Percentiles rank a stretch among this genome's conserved stretches.
phyloP scores from a whole-genome alignment of 1,140 invertebrate genomes.

The Brachionus rotundiformis region DNA sequence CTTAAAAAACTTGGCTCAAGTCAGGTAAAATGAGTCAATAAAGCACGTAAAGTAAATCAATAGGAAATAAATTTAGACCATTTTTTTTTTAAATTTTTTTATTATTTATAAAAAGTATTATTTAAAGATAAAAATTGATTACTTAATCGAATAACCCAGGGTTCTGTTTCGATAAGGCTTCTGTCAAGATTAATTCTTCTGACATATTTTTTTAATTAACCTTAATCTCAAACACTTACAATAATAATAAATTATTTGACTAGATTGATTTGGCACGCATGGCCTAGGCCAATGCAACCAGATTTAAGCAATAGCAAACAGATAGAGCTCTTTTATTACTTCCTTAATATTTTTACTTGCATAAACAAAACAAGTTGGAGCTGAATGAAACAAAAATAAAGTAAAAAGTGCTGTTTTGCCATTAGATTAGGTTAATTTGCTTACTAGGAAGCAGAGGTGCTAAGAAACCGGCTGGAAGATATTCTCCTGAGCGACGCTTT shows the following conservation, averaged over 20 bases:
- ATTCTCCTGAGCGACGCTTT: neutral
- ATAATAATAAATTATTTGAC: neutral
- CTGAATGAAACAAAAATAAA: neutral
- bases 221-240: neutral
- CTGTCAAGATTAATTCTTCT: constrained; percentile 1
- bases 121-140: neutral
- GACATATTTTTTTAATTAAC: constrained; percentile 18
- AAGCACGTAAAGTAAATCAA: neutral
- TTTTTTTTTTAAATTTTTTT: neutral
- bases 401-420: neutral
- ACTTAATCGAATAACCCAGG: neutral
- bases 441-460: neutral
- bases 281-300: neutral
- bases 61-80: neutral
- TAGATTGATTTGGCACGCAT: neutral
- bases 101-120: neutral
- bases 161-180: constrained; percentile 7
- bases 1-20: neutral
- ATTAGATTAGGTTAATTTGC: neutral
- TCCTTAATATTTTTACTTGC: neutral
- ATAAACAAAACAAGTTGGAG: neutral
- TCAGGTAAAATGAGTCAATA: neutral
- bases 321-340: neutral
- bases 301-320: neutral
- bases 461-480: neutral